Conservation (phyloP, 2,797 vertebrate genomes). For the Lophotriccus pileatus region DNA sequence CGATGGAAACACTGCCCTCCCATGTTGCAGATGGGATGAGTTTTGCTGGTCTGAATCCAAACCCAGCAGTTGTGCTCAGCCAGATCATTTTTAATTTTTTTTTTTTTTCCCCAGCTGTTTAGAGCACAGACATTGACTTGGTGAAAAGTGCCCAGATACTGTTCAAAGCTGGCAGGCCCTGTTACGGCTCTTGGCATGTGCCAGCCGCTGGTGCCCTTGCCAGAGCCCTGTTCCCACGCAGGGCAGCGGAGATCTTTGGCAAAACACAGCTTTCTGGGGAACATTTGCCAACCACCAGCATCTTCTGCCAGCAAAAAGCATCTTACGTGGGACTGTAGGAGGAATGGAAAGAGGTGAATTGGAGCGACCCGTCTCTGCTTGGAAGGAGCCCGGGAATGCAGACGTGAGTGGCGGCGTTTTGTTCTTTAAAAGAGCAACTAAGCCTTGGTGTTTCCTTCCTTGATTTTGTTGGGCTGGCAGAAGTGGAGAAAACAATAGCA, state of each 20-base stretch:
- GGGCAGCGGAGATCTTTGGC: rapidly evolving
- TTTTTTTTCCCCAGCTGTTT: not conserved
- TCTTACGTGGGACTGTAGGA: not conserved
- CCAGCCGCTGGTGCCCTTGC: rapidly evolving
- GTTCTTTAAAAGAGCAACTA: not conserved
- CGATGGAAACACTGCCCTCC: not conserved
- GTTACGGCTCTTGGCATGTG: rapidly evolving
- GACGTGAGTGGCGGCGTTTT: not conserved
- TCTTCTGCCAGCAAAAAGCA: not conserved
- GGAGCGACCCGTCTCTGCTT: not conserved
- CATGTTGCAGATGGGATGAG: not conserved
- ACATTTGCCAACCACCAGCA: not conserved
- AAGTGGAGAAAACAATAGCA: not conserved
- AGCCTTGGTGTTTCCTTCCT: not conserved
- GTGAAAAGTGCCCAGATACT: not conserved
- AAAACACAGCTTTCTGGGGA: not conserved
- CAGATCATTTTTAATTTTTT: not conserved
- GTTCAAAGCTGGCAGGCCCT: not conserved
- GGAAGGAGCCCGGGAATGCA: not conserved
- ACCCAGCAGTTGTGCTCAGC: not conserved
- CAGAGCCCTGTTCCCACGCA: not conserved
- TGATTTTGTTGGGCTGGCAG: not conserved
- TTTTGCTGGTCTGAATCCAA: not conserved
- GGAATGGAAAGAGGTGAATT: not conserved
- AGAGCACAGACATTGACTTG: not conserved